A percentile compares a stretch with the other conserved stretches of the same genome.
Evolutionary conservation across 2,888 invertebrate genomes (phyloP).

Genomic region (Leucoptera coffeella): DNA sequence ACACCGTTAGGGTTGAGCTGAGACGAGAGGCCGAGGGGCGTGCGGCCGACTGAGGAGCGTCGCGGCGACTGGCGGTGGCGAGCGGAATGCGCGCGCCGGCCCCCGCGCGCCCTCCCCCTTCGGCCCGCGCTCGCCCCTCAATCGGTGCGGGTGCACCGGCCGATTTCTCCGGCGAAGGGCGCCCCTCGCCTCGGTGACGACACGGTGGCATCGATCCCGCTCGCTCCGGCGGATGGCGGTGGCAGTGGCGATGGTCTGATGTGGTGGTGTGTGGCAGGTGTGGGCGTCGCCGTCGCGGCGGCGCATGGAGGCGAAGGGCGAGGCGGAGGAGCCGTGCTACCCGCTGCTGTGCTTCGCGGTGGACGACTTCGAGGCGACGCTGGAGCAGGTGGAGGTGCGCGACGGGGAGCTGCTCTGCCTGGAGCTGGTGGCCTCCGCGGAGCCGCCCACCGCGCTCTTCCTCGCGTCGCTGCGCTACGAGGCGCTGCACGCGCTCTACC

Average conservation of each 20-base stretch:
- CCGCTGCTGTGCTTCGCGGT: slow-evolving; percentile 99
- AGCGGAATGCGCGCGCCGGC: no score
- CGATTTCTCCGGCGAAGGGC: background rate
- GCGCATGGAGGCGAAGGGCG: slow-evolving; percentile 97
- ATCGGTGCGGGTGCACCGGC: slow-evolving; percentile 4
- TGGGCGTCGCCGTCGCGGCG: slow-evolving; percentile 96
- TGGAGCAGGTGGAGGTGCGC: slow-evolving; percentile 90
- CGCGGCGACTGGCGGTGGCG: no score
- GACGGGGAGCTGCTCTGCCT: slow-evolving; percentile 95
- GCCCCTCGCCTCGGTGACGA: background rate
- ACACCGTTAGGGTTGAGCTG: no score
- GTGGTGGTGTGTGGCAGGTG: slow-evolving; percentile 43
- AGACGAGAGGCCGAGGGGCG: no score
- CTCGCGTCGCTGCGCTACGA: slow-evolving; percentile 99
- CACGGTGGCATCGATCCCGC: background rate
- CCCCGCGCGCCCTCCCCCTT: slow-evolving; percentile 10
- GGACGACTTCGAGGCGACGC: slow-evolving; percentile 89
- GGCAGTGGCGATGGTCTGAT: no score
- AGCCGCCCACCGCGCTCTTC: slow-evolving; percentile 98
- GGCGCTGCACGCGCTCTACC: slow-evolving; percentile 95
- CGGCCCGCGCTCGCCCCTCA: slow-evolving; percentile 10
- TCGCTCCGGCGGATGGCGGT: background rate
- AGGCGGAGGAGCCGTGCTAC: slow-evolving; percentile 97
- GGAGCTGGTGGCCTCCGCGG: slow-evolving; percentile 96
- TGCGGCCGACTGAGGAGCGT: no score